phyloP scores from a whole-genome alignment of 2,113 vertebrate species.

The Axis porcinus region DNA sequence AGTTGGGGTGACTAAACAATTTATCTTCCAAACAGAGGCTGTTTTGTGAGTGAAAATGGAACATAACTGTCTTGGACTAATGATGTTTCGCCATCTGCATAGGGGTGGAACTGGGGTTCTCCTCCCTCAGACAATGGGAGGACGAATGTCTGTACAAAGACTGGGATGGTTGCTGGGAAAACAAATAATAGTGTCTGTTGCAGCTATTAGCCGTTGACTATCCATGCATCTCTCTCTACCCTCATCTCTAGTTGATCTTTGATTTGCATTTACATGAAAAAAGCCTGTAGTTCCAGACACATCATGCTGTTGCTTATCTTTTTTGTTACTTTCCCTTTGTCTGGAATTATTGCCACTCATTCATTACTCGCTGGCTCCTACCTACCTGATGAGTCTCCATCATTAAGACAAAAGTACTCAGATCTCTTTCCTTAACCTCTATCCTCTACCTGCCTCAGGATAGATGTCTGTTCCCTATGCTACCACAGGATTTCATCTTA shows the following conservation, averaged over 20 bases:
- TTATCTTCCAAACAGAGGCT: not conserved
- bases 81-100: not conserved
- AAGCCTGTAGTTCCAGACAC: not conserved
- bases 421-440: not conserved
- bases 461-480: not conserved
- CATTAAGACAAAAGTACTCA: not conserved
- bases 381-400: not conserved
- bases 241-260: not conserved
- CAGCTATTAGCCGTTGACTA: not conserved
- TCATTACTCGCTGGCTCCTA: not conserved
- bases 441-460: not conserved
- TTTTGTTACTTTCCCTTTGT: not conserved
- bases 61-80: not conserved
- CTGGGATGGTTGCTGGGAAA: not conserved
- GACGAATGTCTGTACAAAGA: not conserved
- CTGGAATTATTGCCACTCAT: not conserved
- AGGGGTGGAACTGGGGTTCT: not conserved
- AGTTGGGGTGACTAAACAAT: not conserved
- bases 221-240: not conserved
- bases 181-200: not conserved
- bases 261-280: not conserved
- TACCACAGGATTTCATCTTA: not conserved
- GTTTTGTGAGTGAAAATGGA: not conserved
- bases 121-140: not conserved
- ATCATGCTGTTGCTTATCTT: not conserved